These are phyloP conservation scores for Dissostichus mawsoni DNA, from an alignment of 2,113 vertebrate genomes.

Conservation along the genomic window DNA sequence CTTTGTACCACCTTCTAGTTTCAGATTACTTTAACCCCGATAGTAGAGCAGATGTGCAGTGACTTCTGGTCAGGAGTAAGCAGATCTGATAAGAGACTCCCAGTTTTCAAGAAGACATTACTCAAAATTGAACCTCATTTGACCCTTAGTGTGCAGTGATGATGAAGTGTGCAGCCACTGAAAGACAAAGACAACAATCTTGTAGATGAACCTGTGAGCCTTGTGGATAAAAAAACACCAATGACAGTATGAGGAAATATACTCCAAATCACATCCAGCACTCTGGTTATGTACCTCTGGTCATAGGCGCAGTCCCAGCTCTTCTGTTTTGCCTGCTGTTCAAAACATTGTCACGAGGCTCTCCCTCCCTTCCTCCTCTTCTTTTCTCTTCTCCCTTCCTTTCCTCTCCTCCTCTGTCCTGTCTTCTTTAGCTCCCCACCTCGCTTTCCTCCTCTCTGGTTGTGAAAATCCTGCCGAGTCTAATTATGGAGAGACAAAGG, in stretches of 20 bases:
- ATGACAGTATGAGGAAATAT: conserved; percentile 24
- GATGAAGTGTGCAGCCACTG: background rate
- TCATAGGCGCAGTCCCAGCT: background rate
- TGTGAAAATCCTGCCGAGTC: conserved; percentile 60
- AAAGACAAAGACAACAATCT: conserved; percentile 29
- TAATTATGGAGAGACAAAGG: conserved; percentile 73
- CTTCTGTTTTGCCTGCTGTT: conserved; percentile 61
- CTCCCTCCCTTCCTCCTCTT: conserved; percentile 17
- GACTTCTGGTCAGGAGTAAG: conserved; percentile 4
- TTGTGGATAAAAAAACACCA: conserved; percentile 26
- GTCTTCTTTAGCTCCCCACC: conserved; percentile 42
- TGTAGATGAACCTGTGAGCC: background rate
- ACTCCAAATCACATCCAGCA: conserved; percentile 33
- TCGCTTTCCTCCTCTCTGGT: conserved; percentile 48
- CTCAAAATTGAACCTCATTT: background rate
- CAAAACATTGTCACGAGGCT: conserved; percentile 72
- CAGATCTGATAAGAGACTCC: conserved; percentile 18
- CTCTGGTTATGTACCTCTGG: conserved; percentile 17
- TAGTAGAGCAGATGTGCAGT: background rate
- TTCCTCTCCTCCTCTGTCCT: conserved; percentile 31
- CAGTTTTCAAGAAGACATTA: conserved; percentile 31
- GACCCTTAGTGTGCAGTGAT: conserved; percentile 3
- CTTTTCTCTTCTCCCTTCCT: conserved; percentile 12
- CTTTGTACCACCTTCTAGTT: background rate
- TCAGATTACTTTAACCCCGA: background rate